These are phyloP conservation scores for Cyprinodon diabolis DNA, from an alignment of 2,797 vertebrate species.

Conservation along the genomic window DNA sequence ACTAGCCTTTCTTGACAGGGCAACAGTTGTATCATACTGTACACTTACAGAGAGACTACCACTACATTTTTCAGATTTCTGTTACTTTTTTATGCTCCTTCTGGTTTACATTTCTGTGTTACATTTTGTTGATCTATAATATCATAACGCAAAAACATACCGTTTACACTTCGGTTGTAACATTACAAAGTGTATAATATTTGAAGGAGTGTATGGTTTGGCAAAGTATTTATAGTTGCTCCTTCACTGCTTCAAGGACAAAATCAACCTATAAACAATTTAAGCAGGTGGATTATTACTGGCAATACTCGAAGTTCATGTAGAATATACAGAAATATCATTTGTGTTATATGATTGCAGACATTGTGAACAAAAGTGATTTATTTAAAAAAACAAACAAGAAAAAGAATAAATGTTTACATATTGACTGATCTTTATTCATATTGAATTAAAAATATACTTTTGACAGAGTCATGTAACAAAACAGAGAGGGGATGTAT, in stretches of 20 bases:
- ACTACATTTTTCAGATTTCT: background rate
- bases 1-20: background rate
- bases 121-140: background rate
- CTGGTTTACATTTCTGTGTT: background rate
- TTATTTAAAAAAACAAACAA: background rate
- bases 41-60: background rate
- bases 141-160: background rate
- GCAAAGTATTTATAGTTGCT: background rate
- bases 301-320: background rate
- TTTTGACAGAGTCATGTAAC: constrained; percentile 99
- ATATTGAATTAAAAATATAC: constrained; percentile 99
- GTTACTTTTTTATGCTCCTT: background rate
- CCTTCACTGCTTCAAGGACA: background rate
- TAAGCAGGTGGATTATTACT: background rate
- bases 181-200: background rate
- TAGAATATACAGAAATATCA: background rate
- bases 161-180: background rate
- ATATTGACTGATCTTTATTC: constrained; percentile 95
- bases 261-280: background rate
- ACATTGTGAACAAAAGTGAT: background rate
- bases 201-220: background rate
- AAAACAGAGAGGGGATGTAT: constrained; percentile 95
- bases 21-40: background rate
- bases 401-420: constrained; percentile 60
- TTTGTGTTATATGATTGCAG: background rate